Evolutionary conservation across 2,113 vertebrate species (phyloP).

Genomic region (Silurus asotus): DNA sequence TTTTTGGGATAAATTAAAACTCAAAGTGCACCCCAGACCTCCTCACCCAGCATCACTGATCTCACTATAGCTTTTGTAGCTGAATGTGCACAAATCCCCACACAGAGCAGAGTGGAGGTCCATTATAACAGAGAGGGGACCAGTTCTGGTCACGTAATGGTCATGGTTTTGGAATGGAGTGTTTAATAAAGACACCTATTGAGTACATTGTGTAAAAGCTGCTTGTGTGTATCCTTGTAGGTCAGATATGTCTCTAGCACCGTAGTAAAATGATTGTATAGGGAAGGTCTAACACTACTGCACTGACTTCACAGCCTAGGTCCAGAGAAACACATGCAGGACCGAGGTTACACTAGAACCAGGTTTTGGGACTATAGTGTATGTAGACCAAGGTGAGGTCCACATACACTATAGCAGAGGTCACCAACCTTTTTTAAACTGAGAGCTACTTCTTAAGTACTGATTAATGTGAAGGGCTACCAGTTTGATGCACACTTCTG

Average conservation of each 20-base stretch:
- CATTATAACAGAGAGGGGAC: background rate
- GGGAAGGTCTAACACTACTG: background rate
- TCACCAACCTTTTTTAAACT: too few species aligned
- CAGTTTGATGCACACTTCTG: too few species aligned
- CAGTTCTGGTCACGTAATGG: background rate
- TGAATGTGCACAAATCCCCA: background rate
- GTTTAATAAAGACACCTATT: background rate
- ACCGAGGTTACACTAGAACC: background rate
- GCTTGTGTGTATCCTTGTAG: background rate
- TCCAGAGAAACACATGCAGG: background rate
- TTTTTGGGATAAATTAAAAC: background rate
- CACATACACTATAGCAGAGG: background rate
- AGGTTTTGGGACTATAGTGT: background rate
- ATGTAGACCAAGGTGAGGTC: background rate
- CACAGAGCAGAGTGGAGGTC: background rate
- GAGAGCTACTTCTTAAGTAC: too few species aligned
- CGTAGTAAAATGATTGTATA: background rate
- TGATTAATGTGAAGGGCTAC: too few species aligned
- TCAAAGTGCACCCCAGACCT: background rate
- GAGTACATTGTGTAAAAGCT: background rate
- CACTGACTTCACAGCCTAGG: background rate
- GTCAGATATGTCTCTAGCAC: background rate
- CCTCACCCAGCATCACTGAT: background rate
- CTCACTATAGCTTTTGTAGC: background rate
- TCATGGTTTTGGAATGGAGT: background rate